These are phyloP conservation scores for Philantomba maxwellii DNA, from an alignment of 2,113 vertebrate genomes.

Conservation along the genomic window DNA sequence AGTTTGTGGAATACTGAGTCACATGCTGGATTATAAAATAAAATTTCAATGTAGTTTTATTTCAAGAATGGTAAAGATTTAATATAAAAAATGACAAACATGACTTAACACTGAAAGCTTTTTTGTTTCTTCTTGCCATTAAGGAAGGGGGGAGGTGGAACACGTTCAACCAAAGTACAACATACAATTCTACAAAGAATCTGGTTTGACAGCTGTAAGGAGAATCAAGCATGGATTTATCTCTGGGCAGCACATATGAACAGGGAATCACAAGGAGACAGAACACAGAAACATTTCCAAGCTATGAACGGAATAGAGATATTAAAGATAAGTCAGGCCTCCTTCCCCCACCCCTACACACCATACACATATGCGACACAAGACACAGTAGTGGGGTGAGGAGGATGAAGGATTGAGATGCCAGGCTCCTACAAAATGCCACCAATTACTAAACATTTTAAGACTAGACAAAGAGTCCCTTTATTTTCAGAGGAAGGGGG, in stretches of 20 bases:
- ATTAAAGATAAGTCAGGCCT: not conserved
- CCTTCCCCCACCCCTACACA: not conserved
- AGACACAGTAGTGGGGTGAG: conserved; percentile 36
- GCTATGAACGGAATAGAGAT: conserved; percentile 10
- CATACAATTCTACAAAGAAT: conserved; percentile 45
- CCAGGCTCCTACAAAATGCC: conserved; percentile 55
- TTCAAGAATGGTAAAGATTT: conserved; percentile 41
- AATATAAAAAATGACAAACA: conserved; percentile 22
- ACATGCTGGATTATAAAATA: conserved; percentile 10
- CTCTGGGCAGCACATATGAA: conserved; percentile 38
- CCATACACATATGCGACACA: conserved; percentile 52
- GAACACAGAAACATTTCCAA: conserved; percentile 62
- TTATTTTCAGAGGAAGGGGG: conserved; percentile 34
- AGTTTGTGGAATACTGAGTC: conserved; percentile 19
- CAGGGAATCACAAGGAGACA: conserved; percentile 35
- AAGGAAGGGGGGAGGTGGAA: conserved; percentile 4
- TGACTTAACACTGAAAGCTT: not conserved
- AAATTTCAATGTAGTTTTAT: conserved; percentile 33
- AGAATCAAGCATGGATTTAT: conserved; percentile 33
- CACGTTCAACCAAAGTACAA: conserved; percentile 30
- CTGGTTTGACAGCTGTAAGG: conserved; percentile 48
- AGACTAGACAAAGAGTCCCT: conserved; percentile 65
- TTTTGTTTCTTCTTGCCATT: not conserved
- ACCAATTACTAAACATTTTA: conserved; percentile 27
- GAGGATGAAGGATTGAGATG: conserved; percentile 48